A percentile compares a stretch with the other conserved stretches of the same genome.
Evolutionary conservation across 2,888 invertebrate genomes (phyloP).

Genomic region (Hyles lineata): DNA sequence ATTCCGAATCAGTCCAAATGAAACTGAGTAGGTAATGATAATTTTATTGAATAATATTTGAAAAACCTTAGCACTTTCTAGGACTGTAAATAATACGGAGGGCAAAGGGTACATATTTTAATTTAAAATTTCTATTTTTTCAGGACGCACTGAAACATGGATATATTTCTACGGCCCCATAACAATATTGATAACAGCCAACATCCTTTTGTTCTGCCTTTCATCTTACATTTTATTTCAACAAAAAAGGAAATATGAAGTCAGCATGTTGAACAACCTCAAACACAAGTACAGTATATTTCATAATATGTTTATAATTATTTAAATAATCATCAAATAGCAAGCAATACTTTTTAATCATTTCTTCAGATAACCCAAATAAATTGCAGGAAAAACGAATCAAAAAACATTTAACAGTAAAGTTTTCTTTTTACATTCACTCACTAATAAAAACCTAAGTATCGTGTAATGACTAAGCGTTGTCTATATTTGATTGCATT

Average conservation of each 20-base stretch:
- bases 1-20: too few species aligned
- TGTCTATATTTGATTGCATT: neutral
- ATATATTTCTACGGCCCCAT: conserved; percentile 89
- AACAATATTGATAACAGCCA: conserved; percentile 82
- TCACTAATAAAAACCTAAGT: too few species aligned
- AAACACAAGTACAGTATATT: conserved; percentile 80
- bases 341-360: neutral
- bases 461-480: neutral
- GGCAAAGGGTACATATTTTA: too few species aligned
- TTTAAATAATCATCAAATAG: too few species aligned
- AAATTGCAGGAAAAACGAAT: too few species aligned
- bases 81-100: neutral
- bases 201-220: conserved; percentile 84
- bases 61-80: too few species aligned
- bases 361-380: too few species aligned
- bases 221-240: conserved; percentile 85
- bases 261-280: conserved; percentile 80
- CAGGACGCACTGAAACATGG: conserved; percentile 85
- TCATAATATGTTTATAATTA: conserved; percentile 2
- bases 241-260: conserved; percentile 79
- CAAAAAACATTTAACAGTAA: too few species aligned
- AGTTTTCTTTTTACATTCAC: too few species aligned
- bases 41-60: too few species aligned
- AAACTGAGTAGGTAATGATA: too few species aligned
- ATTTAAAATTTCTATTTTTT: conserved; percentile 35